phyloP scores from a whole-genome alignment of 2,888 invertebrate genomes.

The Auanema sp. region DNA sequence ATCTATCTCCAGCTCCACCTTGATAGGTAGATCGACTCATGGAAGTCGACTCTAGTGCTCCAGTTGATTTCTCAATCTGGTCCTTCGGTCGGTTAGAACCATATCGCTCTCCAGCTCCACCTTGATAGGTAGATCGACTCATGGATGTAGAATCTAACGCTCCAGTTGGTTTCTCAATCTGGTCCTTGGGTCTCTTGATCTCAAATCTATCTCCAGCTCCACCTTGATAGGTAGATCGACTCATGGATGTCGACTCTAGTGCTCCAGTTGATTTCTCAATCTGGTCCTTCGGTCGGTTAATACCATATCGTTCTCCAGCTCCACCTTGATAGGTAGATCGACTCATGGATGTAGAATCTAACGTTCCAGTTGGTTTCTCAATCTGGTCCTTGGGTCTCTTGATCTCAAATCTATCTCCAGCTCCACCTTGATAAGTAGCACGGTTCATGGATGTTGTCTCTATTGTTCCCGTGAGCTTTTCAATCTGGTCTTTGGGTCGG shows the following conservation, averaged over 20 bases:
- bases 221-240: conserved; percentile 1
- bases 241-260: conserved; percentile 1
- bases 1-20: conserved; percentile 6
- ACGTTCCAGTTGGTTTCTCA: conserved; percentile 6
- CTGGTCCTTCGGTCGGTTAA: conserved; percentile 7
- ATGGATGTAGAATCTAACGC: not conserved
- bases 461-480: conserved; percentile 1
- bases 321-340: not conserved
- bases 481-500: conserved; percentile 9
- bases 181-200: conserved; percentile 3
- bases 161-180: not conserved
- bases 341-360: conserved; percentile 3
- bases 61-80: conserved; percentile 1
- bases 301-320: not conserved
- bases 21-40: not conserved
- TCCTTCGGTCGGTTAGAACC: not conserved
- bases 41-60: not conserved
- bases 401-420: conserved; percentile 9
- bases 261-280: conserved; percentile 4
- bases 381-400: conserved; percentile 9
- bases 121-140: conserved; percentile 5
- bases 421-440: not conserved
- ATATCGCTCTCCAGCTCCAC: conserved; percentile 3
- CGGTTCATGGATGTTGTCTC: conserved; percentile 3
- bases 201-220: conserved; percentile 6